phyloP scores from a whole-genome alignment of 2,113 vertebrate species.

The Heliornis fulica region DNA sequence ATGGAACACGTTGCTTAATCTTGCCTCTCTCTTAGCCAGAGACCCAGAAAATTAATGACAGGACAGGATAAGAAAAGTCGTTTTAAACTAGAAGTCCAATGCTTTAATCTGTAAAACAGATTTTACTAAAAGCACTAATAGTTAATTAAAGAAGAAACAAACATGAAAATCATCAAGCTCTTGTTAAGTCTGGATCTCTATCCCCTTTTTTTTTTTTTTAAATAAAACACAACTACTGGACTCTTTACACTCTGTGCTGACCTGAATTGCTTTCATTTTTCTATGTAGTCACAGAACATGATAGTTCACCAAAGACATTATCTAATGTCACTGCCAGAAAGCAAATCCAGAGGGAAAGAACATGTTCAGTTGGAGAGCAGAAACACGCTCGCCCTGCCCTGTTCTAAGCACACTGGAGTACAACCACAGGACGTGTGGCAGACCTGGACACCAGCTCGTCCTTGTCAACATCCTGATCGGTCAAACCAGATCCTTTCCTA shows the following conservation, averaged over 20 bases:
- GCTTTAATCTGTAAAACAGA: neutral
- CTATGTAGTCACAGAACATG: neutral
- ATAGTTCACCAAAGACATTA: neutral
- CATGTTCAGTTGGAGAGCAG: neutral
- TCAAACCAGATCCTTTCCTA: neutral
- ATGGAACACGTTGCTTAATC: neutral
- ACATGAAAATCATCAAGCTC: neutral
- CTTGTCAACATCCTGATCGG: neutral
- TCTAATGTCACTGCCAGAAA: neutral
- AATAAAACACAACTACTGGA: neutral
- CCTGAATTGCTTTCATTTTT: neutral
- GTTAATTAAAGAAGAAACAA: neutral
- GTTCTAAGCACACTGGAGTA: neutral
- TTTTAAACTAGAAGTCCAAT: neutral
- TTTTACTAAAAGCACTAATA: neutral
- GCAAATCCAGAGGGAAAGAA: neutral
- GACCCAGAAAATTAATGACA: neutral
- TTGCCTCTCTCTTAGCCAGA: neutral
- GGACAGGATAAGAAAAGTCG: neutral
- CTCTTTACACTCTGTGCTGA: neutral
- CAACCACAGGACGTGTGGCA: neutral
- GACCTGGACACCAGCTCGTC: neutral
- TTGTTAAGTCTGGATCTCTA: neutral
- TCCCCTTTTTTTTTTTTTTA: neutral
- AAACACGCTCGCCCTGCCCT: neutral